These are phyloP conservation scores for Camponotus pennsylvanicus DNA, from an alignment of 1,140 invertebrate species.

Conservation along the genomic window DNA sequence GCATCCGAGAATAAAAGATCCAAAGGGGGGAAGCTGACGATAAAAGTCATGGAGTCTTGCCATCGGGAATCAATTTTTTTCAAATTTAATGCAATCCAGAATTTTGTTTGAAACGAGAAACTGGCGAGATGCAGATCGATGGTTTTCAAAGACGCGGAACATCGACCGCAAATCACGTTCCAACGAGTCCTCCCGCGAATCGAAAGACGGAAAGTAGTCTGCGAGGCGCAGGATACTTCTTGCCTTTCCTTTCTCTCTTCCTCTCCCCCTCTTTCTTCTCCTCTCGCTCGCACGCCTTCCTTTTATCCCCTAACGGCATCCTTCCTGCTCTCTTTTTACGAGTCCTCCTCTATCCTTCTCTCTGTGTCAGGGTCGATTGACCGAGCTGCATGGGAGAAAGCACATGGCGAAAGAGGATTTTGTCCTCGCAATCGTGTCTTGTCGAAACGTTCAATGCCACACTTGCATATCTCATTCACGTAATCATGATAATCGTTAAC, in stretches of 20 bases:
- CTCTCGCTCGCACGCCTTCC: not conserved
- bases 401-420: constrained; percentile 32
- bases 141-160: not conserved
- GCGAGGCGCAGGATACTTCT: constrained; percentile 2
- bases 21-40: not conserved
- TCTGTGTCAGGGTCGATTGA: constrained; percentile 64
- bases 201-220: constrained; percentile 56
- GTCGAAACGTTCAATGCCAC: not conserved
- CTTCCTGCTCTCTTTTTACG: constrained; percentile 48
- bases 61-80: not conserved
- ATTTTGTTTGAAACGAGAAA: constrained; percentile 20
- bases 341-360: constrained; percentile 32
- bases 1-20: not conserved
- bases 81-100: not conserved
- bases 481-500: constrained; percentile 61
- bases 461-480: not conserved
- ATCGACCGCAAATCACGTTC: constrained; percentile 50
- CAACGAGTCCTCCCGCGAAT: constrained; percentile 31
- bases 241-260: constrained; percentile 16
- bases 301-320: constrained; percentile 26
- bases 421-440: constrained; percentile 27
- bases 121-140: constrained; percentile 33
- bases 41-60: not conserved
- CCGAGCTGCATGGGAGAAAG: constrained; percentile 52
- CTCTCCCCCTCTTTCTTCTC: not conserved